Evolutionary conservation across 2,888 invertebrate species (phyloP), one percentile per base, ranked within the genome.

Genomic region (Drosophila longiperda): DNA sequence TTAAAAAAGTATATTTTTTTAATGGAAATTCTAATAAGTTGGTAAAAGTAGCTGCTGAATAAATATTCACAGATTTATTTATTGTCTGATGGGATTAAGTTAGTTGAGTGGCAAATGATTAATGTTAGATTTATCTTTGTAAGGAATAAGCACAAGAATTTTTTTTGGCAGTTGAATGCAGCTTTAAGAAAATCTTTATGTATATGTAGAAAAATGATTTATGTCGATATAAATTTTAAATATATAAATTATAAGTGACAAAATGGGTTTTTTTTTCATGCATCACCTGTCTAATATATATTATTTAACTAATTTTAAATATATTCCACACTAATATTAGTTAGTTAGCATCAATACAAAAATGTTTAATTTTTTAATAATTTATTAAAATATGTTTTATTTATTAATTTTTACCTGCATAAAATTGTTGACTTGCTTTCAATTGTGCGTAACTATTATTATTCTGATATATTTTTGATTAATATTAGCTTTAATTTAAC

Each of bases 1-100:
- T 36, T 29, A 26, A 23, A 11, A 12, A 11, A 32, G 26, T 38
- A 20, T 8, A 2, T n/a, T 11, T 54, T 15, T n/a, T 11, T 23
- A 9, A 8, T 9, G 17, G 23, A 15, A 15, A 23, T 45, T 45
- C 23, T 15, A 15, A 45, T 23, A 23, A 15, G 7, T 1, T 36
- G 36, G n/a, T 38, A 45, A 49, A 40, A 29, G 29, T 67, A 32
- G 38, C 59, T 23, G 53, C 60, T 33, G 20, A 33, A 45, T 15
- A 5, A 26, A 17, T 15, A 26, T n/a, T n/a, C n/a, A 8, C 15
- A 12, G 12, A 36, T 26, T 33, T 23, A n/a, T 1, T 45, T 15
- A 34, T 8, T 6, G 29, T 36, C 26, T 11, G 26, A 8, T 12
- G 38, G 49, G 49, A 17, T 50, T 69, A 67, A 23, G n/a, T 23